Conservation (phyloP, 64 coral and sea anemone genomes). For the Montipora foliosa region DNA sequence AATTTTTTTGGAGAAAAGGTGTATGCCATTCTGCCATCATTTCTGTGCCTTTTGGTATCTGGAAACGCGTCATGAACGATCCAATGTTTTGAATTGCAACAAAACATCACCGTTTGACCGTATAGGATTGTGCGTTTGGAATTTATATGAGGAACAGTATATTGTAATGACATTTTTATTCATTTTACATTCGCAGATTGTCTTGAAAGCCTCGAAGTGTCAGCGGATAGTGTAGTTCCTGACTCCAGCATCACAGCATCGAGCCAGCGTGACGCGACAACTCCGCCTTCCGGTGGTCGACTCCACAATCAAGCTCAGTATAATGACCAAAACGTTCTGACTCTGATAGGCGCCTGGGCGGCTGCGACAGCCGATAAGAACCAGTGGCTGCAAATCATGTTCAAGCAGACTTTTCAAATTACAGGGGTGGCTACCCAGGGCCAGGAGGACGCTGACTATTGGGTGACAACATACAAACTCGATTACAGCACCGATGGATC, state of each 20-base stretch:
- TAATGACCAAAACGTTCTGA: slow-evolving; percentile 5
- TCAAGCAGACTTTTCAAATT: slow-evolving; percentile 53
- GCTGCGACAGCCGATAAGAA: slow-evolving; percentile 15
- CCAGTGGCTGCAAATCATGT: slow-evolving; percentile 71
- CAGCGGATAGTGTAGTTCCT: slow-evolving; percentile 3
- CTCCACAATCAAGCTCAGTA: slow-evolving; percentile 30
- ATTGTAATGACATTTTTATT: too few species aligned
- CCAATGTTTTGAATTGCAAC: too few species aligned
- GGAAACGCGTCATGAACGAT: too few species aligned
- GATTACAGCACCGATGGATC: slow-evolving; percentile 52
- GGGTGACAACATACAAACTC: slow-evolving; percentile 62
- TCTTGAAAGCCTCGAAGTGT: slow-evolving; percentile 44
- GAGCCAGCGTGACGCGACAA: background rate
- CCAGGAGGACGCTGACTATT: slow-evolving; percentile 53
- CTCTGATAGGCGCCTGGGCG: slow-evolving; percentile 67
- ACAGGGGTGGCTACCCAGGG: slow-evolving; percentile 83
- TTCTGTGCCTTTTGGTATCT: too few species aligned
- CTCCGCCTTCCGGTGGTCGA: slow-evolving; percentile 48
- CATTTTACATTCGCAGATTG: slow-evolving; percentile 31
- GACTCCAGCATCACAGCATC: slow-evolving; percentile 78
- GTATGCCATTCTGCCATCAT: too few species aligned
- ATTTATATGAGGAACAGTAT: too few species aligned
- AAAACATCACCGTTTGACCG: too few species aligned
- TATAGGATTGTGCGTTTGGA: too few species aligned
- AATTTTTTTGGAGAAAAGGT: too few species aligned